Conservation (phyloP, 1,140 invertebrate genomes). For the Drosophila biarmipes region DNA sequence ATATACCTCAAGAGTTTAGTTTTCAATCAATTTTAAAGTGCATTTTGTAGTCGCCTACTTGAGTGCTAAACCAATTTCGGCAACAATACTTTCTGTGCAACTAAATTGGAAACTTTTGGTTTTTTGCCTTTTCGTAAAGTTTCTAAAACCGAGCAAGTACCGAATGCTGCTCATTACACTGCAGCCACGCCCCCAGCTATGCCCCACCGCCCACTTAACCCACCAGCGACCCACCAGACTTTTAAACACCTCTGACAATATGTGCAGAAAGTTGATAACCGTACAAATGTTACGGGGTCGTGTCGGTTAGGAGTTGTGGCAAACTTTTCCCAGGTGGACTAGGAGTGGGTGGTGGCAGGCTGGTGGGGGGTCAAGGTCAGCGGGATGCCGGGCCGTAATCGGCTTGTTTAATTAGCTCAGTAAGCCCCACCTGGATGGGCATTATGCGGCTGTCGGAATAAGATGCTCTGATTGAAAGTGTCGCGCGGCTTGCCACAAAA, state of each 20-base stretch:
- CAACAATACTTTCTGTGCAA: conserved; percentile 44
- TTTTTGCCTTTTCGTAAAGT: conserved; percentile 51
- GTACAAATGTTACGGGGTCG: conserved; percentile 29
- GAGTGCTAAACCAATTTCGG: conserved; percentile 4
- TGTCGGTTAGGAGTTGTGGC: conserved; percentile 5
- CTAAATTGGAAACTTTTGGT: conserved; percentile 50
- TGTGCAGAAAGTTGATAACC: conserved; percentile 52
- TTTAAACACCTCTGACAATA: conserved; percentile 42
- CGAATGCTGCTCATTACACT: conserved; percentile 55
- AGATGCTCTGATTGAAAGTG: conserved; percentile 56
- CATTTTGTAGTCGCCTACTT: background rate
- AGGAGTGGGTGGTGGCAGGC: background rate
- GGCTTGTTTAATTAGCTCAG: conserved; percentile 74
- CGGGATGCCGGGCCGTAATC: conserved; percentile 54
- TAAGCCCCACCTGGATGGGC: conserved; percentile 59
- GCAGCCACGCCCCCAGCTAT: background rate
- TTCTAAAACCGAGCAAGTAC: conserved; percentile 46
- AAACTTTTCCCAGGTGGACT: conserved; percentile 13
- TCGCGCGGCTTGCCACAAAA: conserved; percentile 66
- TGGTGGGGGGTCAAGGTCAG: conserved; percentile 48
- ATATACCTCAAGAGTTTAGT: too few relatives aligned
- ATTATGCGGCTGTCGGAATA: conserved; percentile 60
- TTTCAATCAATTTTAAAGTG: background rate
- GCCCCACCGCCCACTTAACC: conserved; percentile 24
- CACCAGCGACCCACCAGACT: conserved; percentile 15